Conservation (phyloP, 2,888 invertebrate species). For the Polyommatus icarus region DNA sequence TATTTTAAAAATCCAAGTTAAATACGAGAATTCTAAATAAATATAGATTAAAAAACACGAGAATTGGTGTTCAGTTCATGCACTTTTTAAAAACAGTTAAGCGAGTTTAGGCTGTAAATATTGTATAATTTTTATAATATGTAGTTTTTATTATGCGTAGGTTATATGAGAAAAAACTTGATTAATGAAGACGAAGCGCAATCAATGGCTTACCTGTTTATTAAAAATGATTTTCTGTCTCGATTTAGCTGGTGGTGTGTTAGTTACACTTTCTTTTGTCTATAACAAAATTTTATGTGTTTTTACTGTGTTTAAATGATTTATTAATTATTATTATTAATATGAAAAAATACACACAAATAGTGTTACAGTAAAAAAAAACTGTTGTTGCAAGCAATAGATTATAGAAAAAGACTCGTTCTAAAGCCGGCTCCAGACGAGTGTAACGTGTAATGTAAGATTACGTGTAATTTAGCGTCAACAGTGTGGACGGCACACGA, state of each 20-base stretch:
- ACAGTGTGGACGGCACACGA: too few species aligned
- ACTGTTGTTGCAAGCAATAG: not conserved
- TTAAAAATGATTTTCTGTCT: slow-evolving; percentile 62
- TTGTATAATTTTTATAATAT: too few species aligned
- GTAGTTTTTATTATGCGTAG: too few species aligned
- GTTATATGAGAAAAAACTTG: not conserved
- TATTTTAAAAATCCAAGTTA: too few species aligned
- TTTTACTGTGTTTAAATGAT: not conserved
- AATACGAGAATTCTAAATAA: too few species aligned
- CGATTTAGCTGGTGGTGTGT: slow-evolving; percentile 49
- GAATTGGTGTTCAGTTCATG: too few species aligned
- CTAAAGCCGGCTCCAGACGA: too few species aligned
- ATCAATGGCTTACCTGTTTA: slow-evolving; percentile 53
- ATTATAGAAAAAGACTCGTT: not conserved
- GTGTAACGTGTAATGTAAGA: too few species aligned
- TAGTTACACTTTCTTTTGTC: slow-evolving; percentile 40
- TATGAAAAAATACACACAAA: slow-evolving; percentile 9
- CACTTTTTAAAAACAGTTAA: too few species aligned
- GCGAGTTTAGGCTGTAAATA: too few species aligned
- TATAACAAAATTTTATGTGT: slow-evolving; percentile 35
- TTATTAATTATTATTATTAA: not conserved
- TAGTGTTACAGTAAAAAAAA: not conserved
- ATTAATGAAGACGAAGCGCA: not conserved
- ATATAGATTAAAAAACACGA: too few species aligned
- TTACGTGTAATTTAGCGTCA: too few species aligned